phyloP scores from a whole-genome alignment of 2,797 vertebrate genomes.

The Linurgus olivaceus region DNA sequence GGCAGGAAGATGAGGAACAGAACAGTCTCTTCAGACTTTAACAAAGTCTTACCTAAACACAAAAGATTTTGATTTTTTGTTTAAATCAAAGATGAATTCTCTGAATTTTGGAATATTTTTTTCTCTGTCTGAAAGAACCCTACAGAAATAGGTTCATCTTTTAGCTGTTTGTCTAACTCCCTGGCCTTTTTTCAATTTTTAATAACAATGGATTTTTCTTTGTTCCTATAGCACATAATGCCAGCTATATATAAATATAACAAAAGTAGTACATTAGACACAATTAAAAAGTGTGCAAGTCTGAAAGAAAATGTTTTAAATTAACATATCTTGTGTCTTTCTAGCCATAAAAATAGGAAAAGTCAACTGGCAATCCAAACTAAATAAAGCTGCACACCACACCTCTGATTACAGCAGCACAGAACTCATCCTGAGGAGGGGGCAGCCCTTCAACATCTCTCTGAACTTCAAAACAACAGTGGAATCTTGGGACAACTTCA shows the following conservation, averaged over 20 bases:
- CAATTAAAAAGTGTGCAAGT: background rate
- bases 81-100: background rate
- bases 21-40: background rate
- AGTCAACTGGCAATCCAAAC: slow-evolving; percentile 49
- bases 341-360: slow-evolving; percentile 38
- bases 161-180: background rate
- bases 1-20: background rate
- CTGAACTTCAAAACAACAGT: slow-evolving; percentile 32
- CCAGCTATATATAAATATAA: background rate
- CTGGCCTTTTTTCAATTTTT: background rate
- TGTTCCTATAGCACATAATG: background rate
- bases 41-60: background rate
- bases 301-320: background rate
- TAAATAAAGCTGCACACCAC: slow-evolving; percentile 75
- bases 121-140: background rate
- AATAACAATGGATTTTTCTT: background rate
- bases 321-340: background rate
- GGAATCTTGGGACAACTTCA: background rate
- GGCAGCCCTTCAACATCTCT: slow-evolving; percentile 74
- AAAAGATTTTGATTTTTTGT: background rate
- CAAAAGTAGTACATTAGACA: background rate
- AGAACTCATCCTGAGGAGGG: slow-evolving; percentile 70
- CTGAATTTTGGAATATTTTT: background rate
- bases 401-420: slow-evolving; percentile 74
- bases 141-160: background rate